Percentiles rank a stretch among this genome's conserved stretches.
Conservation (phyloP, 1,140 invertebrate species). For the Drosophila orosa region DNA sequence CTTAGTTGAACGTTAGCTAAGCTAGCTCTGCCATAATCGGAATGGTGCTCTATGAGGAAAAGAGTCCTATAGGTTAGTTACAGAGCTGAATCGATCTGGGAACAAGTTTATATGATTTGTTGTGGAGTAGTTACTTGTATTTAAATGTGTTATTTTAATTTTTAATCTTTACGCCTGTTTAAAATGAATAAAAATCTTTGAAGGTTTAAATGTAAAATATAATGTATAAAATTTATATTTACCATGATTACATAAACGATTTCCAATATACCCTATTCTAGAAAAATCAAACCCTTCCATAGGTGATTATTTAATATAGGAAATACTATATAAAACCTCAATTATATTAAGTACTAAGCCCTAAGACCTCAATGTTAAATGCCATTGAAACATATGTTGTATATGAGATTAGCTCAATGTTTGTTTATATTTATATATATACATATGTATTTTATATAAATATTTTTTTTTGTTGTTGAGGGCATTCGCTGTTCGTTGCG, state of each 20-base stretch:
- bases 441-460: too few relatives aligned
- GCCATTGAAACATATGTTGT: slow-evolving; percentile 10
- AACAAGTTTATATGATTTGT: too few relatives aligned
- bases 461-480: slow-evolving; percentile 12
- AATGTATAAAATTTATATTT: neutral
- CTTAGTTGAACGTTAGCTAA: slow-evolving; percentile 24
- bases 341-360: neutral
- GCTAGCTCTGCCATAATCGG: neutral
- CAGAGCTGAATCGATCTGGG: neutral
- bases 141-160: too few relatives aligned
- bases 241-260: too few relatives aligned
- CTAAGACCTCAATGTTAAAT: neutral
- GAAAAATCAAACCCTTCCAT: neutral
- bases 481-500: slow-evolving; percentile 21
- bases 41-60: neutral
- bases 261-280: neutral
- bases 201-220: neutral
- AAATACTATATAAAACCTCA: neutral
- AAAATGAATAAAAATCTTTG: too few relatives aligned
- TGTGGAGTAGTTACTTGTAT: neutral
- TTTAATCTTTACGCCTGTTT: too few relatives aligned
- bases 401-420: neutral
- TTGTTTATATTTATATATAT: neutral
- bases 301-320: neutral
- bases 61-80: neutral